Evolutionary conservation across 2,113 vertebrate species (phyloP).

Genomic region (Micronycteris hirsuta): DNA sequence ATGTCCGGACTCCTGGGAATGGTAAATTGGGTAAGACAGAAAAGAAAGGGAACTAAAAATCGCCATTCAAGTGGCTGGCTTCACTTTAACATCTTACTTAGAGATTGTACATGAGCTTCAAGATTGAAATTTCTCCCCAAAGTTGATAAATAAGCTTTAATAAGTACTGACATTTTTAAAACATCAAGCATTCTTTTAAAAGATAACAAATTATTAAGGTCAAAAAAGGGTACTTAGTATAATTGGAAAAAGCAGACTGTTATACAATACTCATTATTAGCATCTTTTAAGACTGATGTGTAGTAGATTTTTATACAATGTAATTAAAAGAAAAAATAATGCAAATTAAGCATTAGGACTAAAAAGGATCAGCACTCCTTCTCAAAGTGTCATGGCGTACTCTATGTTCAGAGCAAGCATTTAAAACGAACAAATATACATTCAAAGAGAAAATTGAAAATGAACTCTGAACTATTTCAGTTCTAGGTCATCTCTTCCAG

Average conservation of each 20-base stretch:
- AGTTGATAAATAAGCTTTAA: slow-evolving; percentile 39
- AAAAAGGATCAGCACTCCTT: slow-evolving; percentile 39
- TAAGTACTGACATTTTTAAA: slow-evolving; percentile 23
- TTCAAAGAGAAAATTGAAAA: slow-evolving; percentile 75
- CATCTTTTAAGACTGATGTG: neutral
- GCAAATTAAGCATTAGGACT: slow-evolving; percentile 33
- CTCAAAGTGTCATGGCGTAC: slow-evolving; percentile 44
- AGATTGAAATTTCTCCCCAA: neutral
- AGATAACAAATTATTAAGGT: slow-evolving; percentile 13
- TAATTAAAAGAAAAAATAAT: slow-evolving; percentile 58
- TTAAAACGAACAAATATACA: slow-evolving; percentile 72
- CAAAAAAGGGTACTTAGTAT: slow-evolving; percentile 32
- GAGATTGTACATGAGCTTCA: neutral
- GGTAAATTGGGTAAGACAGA: neutral
- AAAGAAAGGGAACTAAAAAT: neutral
- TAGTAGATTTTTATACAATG: slow-evolving; percentile 45
- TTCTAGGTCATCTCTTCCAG: slow-evolving; percentile 73
- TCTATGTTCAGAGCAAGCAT: slow-evolving; percentile 62
- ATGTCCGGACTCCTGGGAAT: neutral
- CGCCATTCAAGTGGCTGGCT: neutral
- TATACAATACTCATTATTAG: slow-evolving; percentile 29
- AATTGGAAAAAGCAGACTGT: slow-evolving; percentile 44
- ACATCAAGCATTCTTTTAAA: slow-evolving; percentile 33
- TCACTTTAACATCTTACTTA: slow-evolving; percentile 31
- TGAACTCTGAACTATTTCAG: slow-evolving; percentile 75